Evolutionary conservation across 2,888 invertebrate species (phyloP).

Genomic region (Parthenolecanium corni): DNA sequence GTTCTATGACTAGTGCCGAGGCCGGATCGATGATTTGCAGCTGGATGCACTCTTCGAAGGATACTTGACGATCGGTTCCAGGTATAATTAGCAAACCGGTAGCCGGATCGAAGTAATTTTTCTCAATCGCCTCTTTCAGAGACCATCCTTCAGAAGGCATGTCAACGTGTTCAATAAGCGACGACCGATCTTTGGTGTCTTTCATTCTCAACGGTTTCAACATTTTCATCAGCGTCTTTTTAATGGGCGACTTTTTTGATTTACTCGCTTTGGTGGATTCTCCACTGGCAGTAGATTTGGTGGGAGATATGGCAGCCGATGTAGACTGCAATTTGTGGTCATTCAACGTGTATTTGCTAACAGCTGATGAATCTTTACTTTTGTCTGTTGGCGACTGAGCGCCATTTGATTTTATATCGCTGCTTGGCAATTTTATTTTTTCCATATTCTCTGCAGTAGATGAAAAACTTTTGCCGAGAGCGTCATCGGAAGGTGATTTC

Average conservation of each 20-base stretch:
- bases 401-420: no score
- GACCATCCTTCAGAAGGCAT: constrained; percentile 74
- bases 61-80: constrained; percentile 69
- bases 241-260: constrained; percentile 23
- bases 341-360: no score
- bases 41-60: constrained; percentile 76
- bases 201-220: constrained; percentile 28
- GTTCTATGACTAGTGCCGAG: constrained; percentile 71
- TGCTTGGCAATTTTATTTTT: background rate
- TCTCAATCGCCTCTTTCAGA: constrained; percentile 68
- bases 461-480: background rate
- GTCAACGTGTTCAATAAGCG: constrained; percentile 47
- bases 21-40: constrained; percentile 72
- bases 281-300: background rate
- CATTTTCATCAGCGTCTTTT: constrained; percentile 27
- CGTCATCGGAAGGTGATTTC: no score
- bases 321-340: no score
- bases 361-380: no score
- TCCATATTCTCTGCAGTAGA: background rate
- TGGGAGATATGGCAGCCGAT: background rate
- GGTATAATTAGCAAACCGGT: constrained; percentile 76
- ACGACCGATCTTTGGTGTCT: constrained; percentile 38
- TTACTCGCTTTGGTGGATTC: background rate
- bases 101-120: constrained; percentile 67
- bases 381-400: no score